Evolutionary conservation across 2,888 invertebrate species (phyloP), one percentile per base, ranked within the genome.

Genomic region (Colletes collaris): DNA sequence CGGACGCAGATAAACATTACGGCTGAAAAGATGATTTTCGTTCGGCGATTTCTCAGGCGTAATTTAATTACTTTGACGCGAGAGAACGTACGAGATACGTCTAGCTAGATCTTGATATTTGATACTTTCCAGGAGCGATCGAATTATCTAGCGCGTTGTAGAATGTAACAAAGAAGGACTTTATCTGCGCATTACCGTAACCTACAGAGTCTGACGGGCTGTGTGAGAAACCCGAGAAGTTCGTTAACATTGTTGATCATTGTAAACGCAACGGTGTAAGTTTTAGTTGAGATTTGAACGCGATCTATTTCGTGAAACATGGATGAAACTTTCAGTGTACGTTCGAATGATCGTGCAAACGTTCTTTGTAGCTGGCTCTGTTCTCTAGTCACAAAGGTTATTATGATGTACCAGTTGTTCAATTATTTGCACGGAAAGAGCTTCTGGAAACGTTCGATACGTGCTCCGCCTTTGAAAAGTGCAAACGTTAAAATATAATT

Each of bases 1-100:
- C 46, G 68, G 63, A 64, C 50, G 50, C 55, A 65, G 65, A 76
- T 72, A 72, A 76, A 72, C 60, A 60, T 65, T 55, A n/a, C 44
- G 10, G 19, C 27, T 50, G 37, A 35, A 76, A 72, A 72, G 55
- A 11, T 40, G 65, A 0, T 50, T 65, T 72, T 60, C 72, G 49
- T 37, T 56, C 27, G 68, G n/a, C 53, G 63, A 71, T 62, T 59
- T 37, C 64, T 13, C 40, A 44, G 3, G 7, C 35, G 53, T 71
- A 71, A 76, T 71, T 71, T 65, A 71, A 71, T 65, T 49, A 50
- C 19, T 37, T 35, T 10, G 16, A 35, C 3, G 35, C 50, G 16
- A 37, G 35, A 37, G 50, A 4, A 50, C 50, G 50, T 37, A 16
- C 53, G 35, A 11, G 19, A 19, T 0, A 4, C 44, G n/a, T 49